A percentile compares a stretch with the other conserved stretches of the same genome.
These are phyloP conservation scores for Nothura maculosa DNA, from an alignment of 2,797 vertebrate genomes.

Conservation along the genomic window DNA sequence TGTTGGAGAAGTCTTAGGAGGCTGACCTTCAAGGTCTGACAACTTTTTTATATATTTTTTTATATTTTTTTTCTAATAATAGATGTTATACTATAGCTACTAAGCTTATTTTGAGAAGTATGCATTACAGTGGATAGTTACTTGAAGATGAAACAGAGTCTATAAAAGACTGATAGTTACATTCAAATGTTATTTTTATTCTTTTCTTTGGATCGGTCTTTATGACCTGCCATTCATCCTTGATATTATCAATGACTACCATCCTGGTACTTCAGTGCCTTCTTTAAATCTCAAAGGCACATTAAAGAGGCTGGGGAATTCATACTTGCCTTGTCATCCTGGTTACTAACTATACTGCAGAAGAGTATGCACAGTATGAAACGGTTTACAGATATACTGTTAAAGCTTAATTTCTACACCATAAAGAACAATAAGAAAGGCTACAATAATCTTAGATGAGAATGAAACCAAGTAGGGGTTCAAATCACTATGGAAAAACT, in stretches of 20 bases:
- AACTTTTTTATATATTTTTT: not conserved
- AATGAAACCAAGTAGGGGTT: not conserved
- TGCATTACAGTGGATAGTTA: not conserved
- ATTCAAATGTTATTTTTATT: not conserved
- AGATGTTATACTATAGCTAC: not conserved
- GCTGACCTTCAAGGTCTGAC: constrained; percentile 73
- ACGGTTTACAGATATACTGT: not conserved
- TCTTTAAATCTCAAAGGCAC: not conserved
- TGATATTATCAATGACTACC: not conserved
- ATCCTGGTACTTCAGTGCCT: not conserved
- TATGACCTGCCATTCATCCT: not conserved
- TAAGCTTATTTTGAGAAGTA: not conserved
- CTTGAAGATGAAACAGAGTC: not conserved
- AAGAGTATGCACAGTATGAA: not conserved
- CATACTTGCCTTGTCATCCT: not conserved
- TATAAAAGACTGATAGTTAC: not conserved
- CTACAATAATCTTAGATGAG: not conserved
- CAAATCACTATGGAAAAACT: not conserved
- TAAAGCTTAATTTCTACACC: not conserved
- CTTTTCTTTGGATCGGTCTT: not conserved
- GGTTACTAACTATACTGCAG: not conserved
- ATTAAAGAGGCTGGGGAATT: not conserved
- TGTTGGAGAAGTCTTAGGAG: constrained; percentile 79
- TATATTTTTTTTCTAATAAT: constrained; percentile 8
- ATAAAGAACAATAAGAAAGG: not conserved